Evolutionary conservation across 2,888 invertebrate genomes (phyloP), one percentile per base, ranked within the genome.

Genomic region (Linhomoeus sp.): DNA sequence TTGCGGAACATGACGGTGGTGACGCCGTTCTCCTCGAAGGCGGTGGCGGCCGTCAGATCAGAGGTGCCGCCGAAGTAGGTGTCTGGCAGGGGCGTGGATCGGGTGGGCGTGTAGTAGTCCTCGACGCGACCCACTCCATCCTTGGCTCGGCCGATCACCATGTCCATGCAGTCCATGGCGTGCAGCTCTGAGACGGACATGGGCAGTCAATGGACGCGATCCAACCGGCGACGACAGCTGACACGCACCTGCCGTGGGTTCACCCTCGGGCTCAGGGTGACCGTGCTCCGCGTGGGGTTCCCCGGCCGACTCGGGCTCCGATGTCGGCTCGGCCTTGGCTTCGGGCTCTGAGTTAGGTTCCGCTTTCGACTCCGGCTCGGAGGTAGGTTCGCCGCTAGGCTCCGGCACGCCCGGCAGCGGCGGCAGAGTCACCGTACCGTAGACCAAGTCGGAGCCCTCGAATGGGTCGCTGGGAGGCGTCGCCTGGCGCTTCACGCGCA

Each of bases 161-260:
- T 80, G 66, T 92, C 92, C 1, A 86, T 84, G 61, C 92, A 94
- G 67, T 90, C 90, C 92, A 94, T 94, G 0, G 85, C 78, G 65
- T 81, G 86, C 67, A n/a, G n/a, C n/a, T n/a, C n/a, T n/a, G n/a
- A n/a, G n/a, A n/a, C n/a, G n/a, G n/a, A n/a, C n/a, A n/a, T n/a
- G n/a, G n/a, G n/a, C n/a, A n/a, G n/a, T n/a, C n/a, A n/a, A n/a
- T n/a, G n/a, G n/a, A n/a, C n/a, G n/a, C n/a, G n/a, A n/a, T n/a
- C n/a, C n/a, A n/a, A n/a, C n/a, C n/a, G n/a, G n/a, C n/a, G n/a
- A n/a, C n/a, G n/a, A n/a, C n/a, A n/a, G n/a, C n/a, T n/a, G n/a
- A n/a, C n/a, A n/a, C n/a, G n/a, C n/a, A n/a, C n/a, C 33, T 33
- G 33, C 15, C 9, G 15, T 12, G 9, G 33, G 12, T 33, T 15